Conservation (phyloP, 2,888 invertebrate genomes). For the Dendrolimus houi region DNA sequence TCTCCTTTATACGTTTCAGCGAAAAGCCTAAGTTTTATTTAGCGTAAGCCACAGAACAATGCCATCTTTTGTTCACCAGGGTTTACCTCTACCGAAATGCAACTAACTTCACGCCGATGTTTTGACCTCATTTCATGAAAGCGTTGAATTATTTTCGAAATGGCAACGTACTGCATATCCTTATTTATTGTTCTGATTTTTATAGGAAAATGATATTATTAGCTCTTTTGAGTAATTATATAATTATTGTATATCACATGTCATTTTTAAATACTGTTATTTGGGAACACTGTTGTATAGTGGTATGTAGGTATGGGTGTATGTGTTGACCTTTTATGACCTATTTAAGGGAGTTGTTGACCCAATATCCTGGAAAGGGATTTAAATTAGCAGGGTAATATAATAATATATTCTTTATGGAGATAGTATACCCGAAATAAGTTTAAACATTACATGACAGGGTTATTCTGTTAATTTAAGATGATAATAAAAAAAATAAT, state of each 20-base stretch:
- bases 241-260: too few relatives aligned
- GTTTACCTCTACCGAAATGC: not conserved
- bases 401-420: not conserved
- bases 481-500: too few relatives aligned
- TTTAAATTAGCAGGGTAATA: constrained; percentile 5
- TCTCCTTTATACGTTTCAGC: too few relatives aligned
- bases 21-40: too few relatives aligned
- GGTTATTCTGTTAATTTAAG: too few relatives aligned
- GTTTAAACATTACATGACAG: not conserved
- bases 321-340: not conserved
- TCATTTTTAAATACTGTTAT: too few relatives aligned
- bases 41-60: too few relatives aligned
- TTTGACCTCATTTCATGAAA: constrained; percentile 52
- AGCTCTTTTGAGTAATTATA: too few relatives aligned
- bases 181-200: constrained; percentile 16
- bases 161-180: constrained; percentile 48
- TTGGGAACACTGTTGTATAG: too few relatives aligned
- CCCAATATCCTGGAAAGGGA: not conserved
- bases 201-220: too few relatives aligned
- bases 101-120: constrained; percentile 26
- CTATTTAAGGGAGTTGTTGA: not conserved
- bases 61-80: too few relatives aligned
- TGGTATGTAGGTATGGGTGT: not conserved
- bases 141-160: constrained; percentile 67
- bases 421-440: constrained; percentile 1